phyloP scores from a whole-genome alignment of 2,888 invertebrate genomes.

The Volucella zonaria region DNA sequence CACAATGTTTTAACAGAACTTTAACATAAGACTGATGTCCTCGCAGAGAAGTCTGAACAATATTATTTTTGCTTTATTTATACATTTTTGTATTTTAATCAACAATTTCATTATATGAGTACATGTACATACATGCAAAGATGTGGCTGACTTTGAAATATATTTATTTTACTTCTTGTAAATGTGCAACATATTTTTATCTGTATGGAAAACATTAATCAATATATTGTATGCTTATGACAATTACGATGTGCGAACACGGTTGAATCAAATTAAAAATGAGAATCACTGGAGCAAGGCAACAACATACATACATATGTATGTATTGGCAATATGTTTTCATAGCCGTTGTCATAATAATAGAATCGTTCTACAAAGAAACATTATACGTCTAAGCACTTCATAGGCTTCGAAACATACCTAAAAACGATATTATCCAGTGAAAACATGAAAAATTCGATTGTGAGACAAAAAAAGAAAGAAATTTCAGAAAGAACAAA shows the following conservation, averaged over 20 bases:
- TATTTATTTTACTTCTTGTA: no score
- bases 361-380: conserved; percentile 19
- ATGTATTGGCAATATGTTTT: neutral
- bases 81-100: no score
- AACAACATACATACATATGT: neutral
- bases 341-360: conserved; percentile 25
- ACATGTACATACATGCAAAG: no score
- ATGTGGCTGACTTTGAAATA: no score
- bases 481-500: conserved; percentile 23
- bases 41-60: no score
- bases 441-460: conserved; percentile 50
- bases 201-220: neutral
- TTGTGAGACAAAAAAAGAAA: conserved; percentile 25
- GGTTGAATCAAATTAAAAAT: conserved; percentile 7
- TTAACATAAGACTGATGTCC: no score
- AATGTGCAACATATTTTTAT: no score
- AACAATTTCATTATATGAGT: no score
- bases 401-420: conserved; percentile 50
- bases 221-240: neutral
- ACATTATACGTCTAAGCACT: conserved; percentile 48
- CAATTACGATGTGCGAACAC: neutral
- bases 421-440: conserved; percentile 55
- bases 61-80: no score
- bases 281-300: conserved; percentile 3
- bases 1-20: no score